Evolutionary conservation across 2,113 vertebrate genomes (phyloP), one percentile per base, ranked within the genome.

Genomic region (Indri indri): DNA sequence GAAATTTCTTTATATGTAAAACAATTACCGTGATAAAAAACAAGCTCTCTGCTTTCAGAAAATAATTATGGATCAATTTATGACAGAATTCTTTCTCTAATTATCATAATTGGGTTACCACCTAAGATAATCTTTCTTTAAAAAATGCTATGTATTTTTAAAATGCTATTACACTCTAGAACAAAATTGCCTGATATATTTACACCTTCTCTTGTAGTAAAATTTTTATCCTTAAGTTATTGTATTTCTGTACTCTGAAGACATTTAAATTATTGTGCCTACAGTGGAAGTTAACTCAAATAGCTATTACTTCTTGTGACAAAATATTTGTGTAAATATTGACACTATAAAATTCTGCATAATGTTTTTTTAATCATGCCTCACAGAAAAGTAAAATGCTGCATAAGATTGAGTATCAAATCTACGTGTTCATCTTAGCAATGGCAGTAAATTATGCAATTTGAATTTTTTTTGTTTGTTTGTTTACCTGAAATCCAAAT

Each of bases 301-400:
- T 11, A 73, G 13, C 40, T 25, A 40, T 27, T 73, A 23, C 27
- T 73, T 40, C 97, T 98, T 98, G 98, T 98, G 98, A 98, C 97
- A 97, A 94, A 71, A 98, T 74, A 96, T 95, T 98, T 98, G 97
- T 97, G 96, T 98, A 98, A 98, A 98, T 98, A 98, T 98, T 98
- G 45, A 98, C 98, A 97, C 98, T 97, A 98, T 98, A 73, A 98
- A 98, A 98, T 57, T 57, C 54, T 57, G 54, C 54, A 8, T 57
- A 57, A 57, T 57, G 52, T 54, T 54, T 57, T 57, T 57, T 57
- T 57, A 57, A 57, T 22, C 54, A 57, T 57, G 20, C 54, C 20
- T 57, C 54, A 57, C 54, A 57, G 54, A 57, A 57, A 57, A 57
- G 54, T 57, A 57, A 57, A 57, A 96, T 98, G 98, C 98, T 97